Conservation (phyloP, 2,888 invertebrate genomes). For the Itoplectis maculator region DNA sequence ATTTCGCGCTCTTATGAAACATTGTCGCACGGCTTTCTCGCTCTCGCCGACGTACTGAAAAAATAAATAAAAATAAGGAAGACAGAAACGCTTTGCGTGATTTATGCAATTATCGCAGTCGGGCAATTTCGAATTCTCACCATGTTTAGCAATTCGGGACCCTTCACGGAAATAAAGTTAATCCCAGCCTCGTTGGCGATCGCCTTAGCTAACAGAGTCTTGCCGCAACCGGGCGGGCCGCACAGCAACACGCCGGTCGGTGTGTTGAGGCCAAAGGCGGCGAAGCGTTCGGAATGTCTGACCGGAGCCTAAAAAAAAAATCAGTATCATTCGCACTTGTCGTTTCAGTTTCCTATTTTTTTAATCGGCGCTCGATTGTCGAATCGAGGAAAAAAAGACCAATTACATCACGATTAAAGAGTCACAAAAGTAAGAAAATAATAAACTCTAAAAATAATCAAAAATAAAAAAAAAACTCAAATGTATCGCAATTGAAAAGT, state of each 20-base stretch:
- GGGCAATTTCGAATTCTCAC: too few relatives aligned
- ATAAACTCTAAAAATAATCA: too few relatives aligned
- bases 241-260: conserved; percentile 97
- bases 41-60: conserved; percentile 98
- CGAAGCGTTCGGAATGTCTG: conserved; percentile 92
- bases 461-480: too few relatives aligned
- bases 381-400: too few relatives aligned
- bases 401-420: too few relatives aligned
- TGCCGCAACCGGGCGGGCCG: conserved; percentile 98
- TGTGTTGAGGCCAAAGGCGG: conserved; percentile 90
- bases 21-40: conserved; percentile 97
- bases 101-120: too few relatives aligned
- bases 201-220: conserved; percentile 98
- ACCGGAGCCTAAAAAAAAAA: conserved; percentile 95
- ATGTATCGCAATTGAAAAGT: too few relatives aligned
- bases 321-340: conserved; percentile 3
- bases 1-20: conserved; percentile 97
- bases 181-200: conserved; percentile 99
- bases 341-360: conserved; percentile 19
- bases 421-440: too few relatives aligned
- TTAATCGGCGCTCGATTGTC: background rate
- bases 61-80: conserved; percentile 52
- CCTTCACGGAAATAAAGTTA: conserved; percentile 99
- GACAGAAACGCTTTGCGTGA: too few relatives aligned
- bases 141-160: conserved; percentile 99